A percentile compares a stretch with the other conserved stretches of the same genome.
phyloP scores from a whole-genome alignment of 2,113 vertebrate species.

The Condylura cristata region DNA sequence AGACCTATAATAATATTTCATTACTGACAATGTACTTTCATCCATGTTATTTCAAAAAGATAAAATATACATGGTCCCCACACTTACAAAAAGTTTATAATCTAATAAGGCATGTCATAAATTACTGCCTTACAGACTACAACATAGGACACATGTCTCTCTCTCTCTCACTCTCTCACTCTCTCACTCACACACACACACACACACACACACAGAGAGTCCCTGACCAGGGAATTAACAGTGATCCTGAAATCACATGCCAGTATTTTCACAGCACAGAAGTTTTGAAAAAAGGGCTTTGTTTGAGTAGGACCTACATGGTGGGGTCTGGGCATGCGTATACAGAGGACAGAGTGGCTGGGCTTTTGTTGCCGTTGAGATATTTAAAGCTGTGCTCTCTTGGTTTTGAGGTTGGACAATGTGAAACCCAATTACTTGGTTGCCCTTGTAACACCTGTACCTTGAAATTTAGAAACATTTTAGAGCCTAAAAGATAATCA shows the following conservation, averaged over 20 bases:
- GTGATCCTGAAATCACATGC: too few species aligned
- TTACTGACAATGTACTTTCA: slow-evolving; percentile 5
- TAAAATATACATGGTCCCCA: background rate
- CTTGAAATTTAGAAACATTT: background rate
- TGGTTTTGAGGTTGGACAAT: background rate
- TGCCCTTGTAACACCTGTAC: background rate
- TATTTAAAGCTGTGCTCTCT: background rate
- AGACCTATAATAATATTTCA: background rate
- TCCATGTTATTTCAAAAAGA: background rate
- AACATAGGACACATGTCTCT: background rate
- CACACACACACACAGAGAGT: background rate
- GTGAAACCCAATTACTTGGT: background rate
- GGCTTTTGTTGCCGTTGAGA: background rate
- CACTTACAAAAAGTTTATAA: background rate
- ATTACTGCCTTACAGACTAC: background rate
- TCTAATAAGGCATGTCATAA: background rate
- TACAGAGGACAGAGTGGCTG: background rate
- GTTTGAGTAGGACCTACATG: background rate
- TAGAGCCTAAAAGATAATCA: background rate
- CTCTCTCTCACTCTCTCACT: too few species aligned
- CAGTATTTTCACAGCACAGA: background rate
- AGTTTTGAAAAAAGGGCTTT: background rate
- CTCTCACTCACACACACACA: too few species aligned
- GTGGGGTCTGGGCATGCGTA: background rate
- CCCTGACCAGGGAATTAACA: background rate